Evolutionary conservation across 2,113 vertebrate species (phyloP), one percentile per base, ranked within the genome.

Genomic region (Ciconia boyciana): DNA sequence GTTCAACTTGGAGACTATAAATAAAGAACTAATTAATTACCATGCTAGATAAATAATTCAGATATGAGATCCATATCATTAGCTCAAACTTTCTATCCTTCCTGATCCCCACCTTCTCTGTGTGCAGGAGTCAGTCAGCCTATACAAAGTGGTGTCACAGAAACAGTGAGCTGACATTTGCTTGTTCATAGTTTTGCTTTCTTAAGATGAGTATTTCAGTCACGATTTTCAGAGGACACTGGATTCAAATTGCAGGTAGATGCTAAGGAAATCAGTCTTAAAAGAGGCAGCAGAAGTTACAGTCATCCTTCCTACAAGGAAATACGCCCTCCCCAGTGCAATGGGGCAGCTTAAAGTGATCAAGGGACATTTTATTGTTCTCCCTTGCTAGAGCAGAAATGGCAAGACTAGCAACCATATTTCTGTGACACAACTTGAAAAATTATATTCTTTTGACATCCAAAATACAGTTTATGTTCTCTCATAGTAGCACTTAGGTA

Each of bases 291-390:
- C 26, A 87, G 65, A 46, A 51, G 6, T 43, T n/a, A 61, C 25
- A 55, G 13, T 17, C 41, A 36, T 13, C 10, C 34, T 58, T 57
- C 36, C 65, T 57, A 18, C 26, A 41, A 39, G 36, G 24, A 55
- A 74, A 41, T 41, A 36, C 49, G 43, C 10, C 19, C 16, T 68
- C 7, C 13, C 11, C 10, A 28, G 6, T 1, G 2, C 0, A 1
- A 43, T 32, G 15, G 29, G 43, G 13, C 28, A 81, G 28, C 9
- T 57, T 72, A 26, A 77, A 54, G 7, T 21, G 11, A 49, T 34
- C 34, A 77, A 49, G 18, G 7, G 16, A 34, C 16, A 26, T 25
- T 64, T 48, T 16, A 26, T 3, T 44, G 11, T 18, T 55, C 39
- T 69, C 12, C 39, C 28, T 62, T 31, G 11, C 66, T 51, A 64